phyloP scores from a whole-genome alignment of 2,113 vertebrate genomes.

The Nothoprocta pentlandii region DNA sequence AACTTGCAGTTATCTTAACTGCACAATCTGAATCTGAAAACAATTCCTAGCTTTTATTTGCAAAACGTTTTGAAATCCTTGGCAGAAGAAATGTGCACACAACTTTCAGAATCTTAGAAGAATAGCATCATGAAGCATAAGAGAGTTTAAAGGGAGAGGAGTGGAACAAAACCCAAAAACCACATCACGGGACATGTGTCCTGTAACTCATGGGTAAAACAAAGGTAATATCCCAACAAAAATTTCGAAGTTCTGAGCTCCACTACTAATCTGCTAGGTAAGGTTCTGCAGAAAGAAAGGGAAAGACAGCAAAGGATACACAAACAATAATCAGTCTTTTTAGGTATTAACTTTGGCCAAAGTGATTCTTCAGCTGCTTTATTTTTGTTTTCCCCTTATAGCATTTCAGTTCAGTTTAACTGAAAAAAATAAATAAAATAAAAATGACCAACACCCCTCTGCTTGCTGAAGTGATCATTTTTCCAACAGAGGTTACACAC shows the following conservation, averaged over 20 bases:
- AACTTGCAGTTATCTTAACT: background rate
- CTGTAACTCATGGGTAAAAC: background rate
- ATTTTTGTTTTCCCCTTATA: background rate
- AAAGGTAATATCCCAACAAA: background rate
- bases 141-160: background rate
- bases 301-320: background rate
- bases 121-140: background rate
- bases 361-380: background rate
- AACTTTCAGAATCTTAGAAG: background rate
- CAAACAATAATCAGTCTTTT: background rate
- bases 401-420: background rate
- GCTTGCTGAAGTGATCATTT: background rate
- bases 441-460: background rate
- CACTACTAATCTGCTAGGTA: background rate
- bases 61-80: background rate
- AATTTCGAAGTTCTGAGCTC: background rate
- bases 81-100: background rate
- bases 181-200: background rate
- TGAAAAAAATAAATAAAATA: background rate
- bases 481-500: background rate
- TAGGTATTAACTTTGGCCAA: background rate
- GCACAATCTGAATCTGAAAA: background rate
- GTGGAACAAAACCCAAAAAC: background rate
- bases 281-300: background rate
- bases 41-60: background rate